Base-by-base conservation (phyloP, 2,113 vertebrate genomes). In the Saguinus imperator region DNA sequence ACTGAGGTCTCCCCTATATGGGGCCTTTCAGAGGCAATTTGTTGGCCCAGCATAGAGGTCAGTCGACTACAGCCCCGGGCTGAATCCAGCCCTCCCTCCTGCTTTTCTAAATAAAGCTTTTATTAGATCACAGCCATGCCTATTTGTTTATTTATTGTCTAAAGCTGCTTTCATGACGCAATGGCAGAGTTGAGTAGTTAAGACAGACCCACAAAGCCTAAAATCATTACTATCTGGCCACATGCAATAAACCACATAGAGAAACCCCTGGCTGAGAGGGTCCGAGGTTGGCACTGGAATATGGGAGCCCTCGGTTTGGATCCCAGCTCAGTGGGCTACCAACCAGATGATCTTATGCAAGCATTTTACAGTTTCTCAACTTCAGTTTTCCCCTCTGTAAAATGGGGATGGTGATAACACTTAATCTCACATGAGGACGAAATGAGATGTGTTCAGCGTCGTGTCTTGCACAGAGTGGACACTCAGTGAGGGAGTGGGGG, bases 221-320 rank as follows among this genome's bases (percentile, higher is more conserved):
- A 57, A 85, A 61, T 58, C 5, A 21, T 57, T 16, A 29, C n/a
- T 2, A 0, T 45, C 43, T 25, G 57, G 8, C 10, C 29, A 27
- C 2, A 25, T 35, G 57, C 1, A 48, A 32, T 64, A 91, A 50
- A n/a, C 14, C 40, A 50, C 35, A 4, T 25, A 40, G 23, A 43
- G 73, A 57, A 48, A 37, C 11, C 27, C 50, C 40, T 6, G 40
- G 80, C 4, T 7, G 25, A 7, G 43, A 64, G 16, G 25, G 6
- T 82, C 35, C 0, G 5, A 68, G 18, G 14, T 20, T 25, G 52
- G 48, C 72, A 0, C 0, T 11, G 35, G 52, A 8, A 17, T 5
- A 4, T 5, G 32, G 66, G 68, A 64, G 37, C 37, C 2, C 40
- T 4, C 6, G 58, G 20, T 50, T 27, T 48, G 35, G 16, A 10